Evolutionary conservation across 2,113 vertebrate species (phyloP), one percentile per base, ranked within the genome.

Genomic region (Tupaia chinensis): DNA sequence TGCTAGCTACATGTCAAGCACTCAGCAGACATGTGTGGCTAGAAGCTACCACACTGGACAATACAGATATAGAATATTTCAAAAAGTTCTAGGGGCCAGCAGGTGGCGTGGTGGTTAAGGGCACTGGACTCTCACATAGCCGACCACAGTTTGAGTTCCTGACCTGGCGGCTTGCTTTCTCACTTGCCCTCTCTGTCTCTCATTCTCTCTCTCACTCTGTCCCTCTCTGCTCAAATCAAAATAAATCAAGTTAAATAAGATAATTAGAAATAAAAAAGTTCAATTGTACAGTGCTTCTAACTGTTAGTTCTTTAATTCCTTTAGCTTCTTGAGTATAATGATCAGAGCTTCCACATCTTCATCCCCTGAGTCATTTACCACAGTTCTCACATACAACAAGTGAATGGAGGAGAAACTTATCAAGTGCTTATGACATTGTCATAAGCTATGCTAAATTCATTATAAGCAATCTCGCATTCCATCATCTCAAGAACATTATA

Each of bases 391-490:
- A 89, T 29, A 54, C 44, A 92, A 77, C 16, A 73, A 76, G 11
- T 72, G 53, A 85, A 78, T 63, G 20, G 22, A 69, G 2, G 17
- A 94, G 63, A 86, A 79, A 79, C 3, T 56, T 81, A 61, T 11
- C 7, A 65, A 61, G 34, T 84, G 29, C 68, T 94, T 34, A 68
- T 54, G 61, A 65, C 66, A 54, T 61, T 76, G 3, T 89, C 61
- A n/a, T 87, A 77, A 77, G 15, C 56, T 68, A 53, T 81, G 44
- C 54, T 84, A 90, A 94, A 87, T 73, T 87, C 53, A 83, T 87
- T 87, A 69, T 74, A 86, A 78, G 78, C 19, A 25, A 9, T 78
- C 58, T 93, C 27, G 87, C 14, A 81, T 79, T 84, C 77, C 25
- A 87, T 93, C 79, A 80, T 88, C 60, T 70, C 27, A 60, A 72